Base-by-base conservation (phyloP, 2,888 invertebrate species). In the Rotaria socialis region DNA sequence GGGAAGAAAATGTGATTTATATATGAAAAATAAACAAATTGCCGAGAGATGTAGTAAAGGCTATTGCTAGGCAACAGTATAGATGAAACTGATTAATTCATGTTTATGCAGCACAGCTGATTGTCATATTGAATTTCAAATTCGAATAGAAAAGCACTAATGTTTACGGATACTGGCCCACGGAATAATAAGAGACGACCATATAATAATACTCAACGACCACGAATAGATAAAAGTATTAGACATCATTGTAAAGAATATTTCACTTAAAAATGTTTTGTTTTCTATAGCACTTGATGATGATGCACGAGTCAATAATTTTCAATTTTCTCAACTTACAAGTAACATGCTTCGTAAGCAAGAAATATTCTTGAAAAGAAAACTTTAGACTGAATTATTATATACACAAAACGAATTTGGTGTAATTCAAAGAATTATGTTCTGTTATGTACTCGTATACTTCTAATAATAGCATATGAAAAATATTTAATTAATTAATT, bases 221-320 rank as follows among this genome's bases (percentile, higher is more conserved):
- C 43, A n/a, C 14, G n/a, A 47, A 8, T 11, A 80, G 24, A 16
- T 4, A 80, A 80, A 80, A 80, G 80, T 80, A 80, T 24, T 24
- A 8, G 24, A 43, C 47, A 47, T 47, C 16, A 47, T 24, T 4
- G n/a, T 80, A 8, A 80, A 80, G 1, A 24, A 24, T 47, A n/a
- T 1, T 24, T 80, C 0, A 80, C 47, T 80, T 11, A 47, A n/a
- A 22, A 10, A 47, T n/a, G 16, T 80, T n/a, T 19, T 67, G 27
- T 41, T 67, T 14, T 67, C 1, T 19, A 80, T 11, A 80, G 80
- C 47, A 80, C 8, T 80, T 43, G 14, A 5, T 0, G n/a, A 43
- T 80, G 80, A 80, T 47, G 43, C 80, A 14, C 80, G 80, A 80
- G 11, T 80, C 24, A 80, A 80, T 80, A 80, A 47, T 47, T 80